Evolutionary conservation across 2,113 vertebrate genomes (phyloP), one percentile per base, ranked within the genome.

Genomic region (Corvus cornix): DNA sequence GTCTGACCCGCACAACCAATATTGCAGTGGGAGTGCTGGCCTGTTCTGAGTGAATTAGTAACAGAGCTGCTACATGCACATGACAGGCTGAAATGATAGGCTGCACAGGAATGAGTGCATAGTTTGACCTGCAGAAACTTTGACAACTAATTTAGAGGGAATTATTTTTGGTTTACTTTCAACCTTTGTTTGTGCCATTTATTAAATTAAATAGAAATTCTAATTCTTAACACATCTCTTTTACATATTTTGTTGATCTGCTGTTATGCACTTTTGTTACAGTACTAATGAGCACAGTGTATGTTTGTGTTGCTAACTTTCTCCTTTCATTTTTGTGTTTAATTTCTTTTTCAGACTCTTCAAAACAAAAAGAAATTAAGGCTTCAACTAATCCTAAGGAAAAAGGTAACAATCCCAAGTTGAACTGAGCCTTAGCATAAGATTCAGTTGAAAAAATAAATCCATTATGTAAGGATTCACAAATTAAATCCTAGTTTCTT

Each of bases 331-430:
- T 77, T 84, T 67, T 92, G 8, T 63, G 23, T 83, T 72, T 93
- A 15, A 27, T 92, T 44, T 63, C 17, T 81, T 92, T 89, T 87
- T 55, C 85, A 96, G 96, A 95, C 7, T 59, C 90, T 81, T 88
- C 90, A 68, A 97, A 93, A 92, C 76, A 21, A 78, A 97, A 96
- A 92, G 95, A 96, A 84, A 37, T 62, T 7, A 97, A 93, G 24
- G 12, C 19, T 60, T 81, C 82, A 64, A 11, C 53, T 84, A 60
- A 13, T 5, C 64, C 62, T 51, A 97, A 95, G 48, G 94, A 96
- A 64, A 97, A 91, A 97, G 96, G 97, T 97, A 97, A 95, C 10
- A 78, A 63, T 35, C 43, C 11, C 21, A 49, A 68, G 1, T 2
- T 58, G 20, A 72, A 23, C 10, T 87, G 44, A 80, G 4, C 4